Percentiles rank a stretch among this genome's conserved stretches.
Evolutionary conservation across 2,797 vertebrate species (phyloP).

Genomic region (Rhinella marina): DNA sequence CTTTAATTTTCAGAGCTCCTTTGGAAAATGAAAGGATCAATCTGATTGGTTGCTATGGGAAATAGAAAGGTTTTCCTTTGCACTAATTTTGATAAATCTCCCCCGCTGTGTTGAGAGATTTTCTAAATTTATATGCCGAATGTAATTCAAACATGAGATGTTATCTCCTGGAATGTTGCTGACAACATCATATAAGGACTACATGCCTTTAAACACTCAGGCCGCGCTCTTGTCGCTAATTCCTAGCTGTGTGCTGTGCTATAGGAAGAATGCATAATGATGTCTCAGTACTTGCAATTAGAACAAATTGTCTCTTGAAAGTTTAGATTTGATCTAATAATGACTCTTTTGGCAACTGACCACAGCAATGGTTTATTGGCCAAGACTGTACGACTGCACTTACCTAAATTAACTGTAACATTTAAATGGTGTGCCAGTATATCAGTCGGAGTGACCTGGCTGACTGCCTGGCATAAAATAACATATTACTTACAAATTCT

Average conservation of each 20-base stretch:
- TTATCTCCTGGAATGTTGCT: no score
- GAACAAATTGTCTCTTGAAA: conserved; percentile 67
- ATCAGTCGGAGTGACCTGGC: conserved; percentile 57
- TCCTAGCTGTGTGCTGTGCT: not conserved
- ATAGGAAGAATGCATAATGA: conserved; percentile 10
- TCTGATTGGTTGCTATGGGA: no score
- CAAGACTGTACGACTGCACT: conserved; percentile 64
- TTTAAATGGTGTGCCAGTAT: conserved; percentile 55
- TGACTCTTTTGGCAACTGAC: conserved; percentile 65
- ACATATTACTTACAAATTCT: conserved; percentile 65
- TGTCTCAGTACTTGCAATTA: conserved; percentile 57
- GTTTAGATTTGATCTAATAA: conserved; percentile 67
- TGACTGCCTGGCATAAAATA: conserved; percentile 61
- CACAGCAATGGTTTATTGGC: conserved; percentile 24
- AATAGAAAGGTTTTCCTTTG: no score
- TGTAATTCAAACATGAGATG: no score
- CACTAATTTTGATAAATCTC: no score
- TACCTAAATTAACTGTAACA: conserved; percentile 64
- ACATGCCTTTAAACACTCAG: no score
- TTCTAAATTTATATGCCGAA: no score
- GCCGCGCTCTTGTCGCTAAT: not conserved
- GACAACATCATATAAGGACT: no score
- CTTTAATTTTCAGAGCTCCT: no score
- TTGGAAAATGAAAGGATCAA: no score
- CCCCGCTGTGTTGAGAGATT: no score